phyloP scores from a whole-genome alignment of 37 sponge, comb jelly and placozoan genomes.

The Oscarella lobularis region DNA sequence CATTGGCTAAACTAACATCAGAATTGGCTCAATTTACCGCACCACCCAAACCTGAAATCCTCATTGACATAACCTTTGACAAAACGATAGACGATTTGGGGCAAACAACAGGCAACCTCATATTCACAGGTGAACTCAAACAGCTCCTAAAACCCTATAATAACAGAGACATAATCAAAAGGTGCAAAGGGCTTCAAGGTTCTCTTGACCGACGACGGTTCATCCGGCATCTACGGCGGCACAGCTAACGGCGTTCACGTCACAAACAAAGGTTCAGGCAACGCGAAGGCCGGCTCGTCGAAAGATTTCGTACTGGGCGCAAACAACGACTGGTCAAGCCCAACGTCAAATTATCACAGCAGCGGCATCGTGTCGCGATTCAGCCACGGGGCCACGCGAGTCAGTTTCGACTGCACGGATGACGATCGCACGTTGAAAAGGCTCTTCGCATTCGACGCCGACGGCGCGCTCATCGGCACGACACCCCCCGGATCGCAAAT shows the following conservation, averaged over 20 bases:
- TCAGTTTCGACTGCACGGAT: background rate
- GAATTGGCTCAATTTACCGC: background rate
- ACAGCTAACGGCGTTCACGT: background rate
- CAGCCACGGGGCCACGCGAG: background rate
- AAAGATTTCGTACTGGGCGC: background rate
- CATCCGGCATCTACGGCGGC: background rate
- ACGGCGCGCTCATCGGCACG: background rate
- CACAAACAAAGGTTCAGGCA: background rate
- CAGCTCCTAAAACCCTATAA: background rate
- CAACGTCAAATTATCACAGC: background rate
- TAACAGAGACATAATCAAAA: too few species aligned
- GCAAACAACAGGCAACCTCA: background rate
- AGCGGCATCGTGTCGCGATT: background rate
- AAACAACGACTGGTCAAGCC: background rate
- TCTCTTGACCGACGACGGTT: background rate
- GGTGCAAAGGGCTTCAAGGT: background rate
- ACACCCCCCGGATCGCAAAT: background rate
- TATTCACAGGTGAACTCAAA: conserved; percentile 1
- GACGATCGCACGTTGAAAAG: conserved; percentile 2
- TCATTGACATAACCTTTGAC: background rate
- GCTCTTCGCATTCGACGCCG: background rate
- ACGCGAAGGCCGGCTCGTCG: background rate
- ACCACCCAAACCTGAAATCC: background rate
- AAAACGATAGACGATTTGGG: background rate
- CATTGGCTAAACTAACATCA: background rate